phyloP scores from a whole-genome alignment of 2,888 invertebrate genomes.

The Alentia gelatinosa region DNA sequence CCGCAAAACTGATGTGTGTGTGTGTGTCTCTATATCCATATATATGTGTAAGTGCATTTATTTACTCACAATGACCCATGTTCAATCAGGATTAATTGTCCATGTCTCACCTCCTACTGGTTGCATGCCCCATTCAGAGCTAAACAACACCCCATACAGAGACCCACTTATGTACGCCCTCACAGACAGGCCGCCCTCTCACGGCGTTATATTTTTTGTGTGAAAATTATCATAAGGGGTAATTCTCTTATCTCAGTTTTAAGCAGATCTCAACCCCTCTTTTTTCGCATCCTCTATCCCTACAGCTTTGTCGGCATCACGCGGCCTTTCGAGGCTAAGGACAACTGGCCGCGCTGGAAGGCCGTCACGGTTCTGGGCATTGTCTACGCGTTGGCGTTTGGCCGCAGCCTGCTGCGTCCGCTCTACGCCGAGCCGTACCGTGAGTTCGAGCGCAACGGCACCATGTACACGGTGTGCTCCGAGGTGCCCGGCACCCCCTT shows the following conservation, averaged over 20 bases:
- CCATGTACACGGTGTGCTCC: not conserved
- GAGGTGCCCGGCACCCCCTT: slow-evolving; percentile 41
- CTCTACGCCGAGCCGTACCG: slow-evolving; percentile 3
- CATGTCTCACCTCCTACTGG: no score
- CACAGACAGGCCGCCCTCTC: no score
- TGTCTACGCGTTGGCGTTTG: slow-evolving; percentile 18
- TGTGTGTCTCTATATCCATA: no score
- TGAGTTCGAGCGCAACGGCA: not conserved
- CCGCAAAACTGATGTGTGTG: no score
- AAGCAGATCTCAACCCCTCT: not conserved
- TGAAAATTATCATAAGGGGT: no score
- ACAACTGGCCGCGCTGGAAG: slow-evolving; percentile 19
- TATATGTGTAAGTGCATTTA: no score
- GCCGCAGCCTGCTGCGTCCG: not conserved
- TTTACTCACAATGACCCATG: no score
- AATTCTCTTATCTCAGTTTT: not conserved
- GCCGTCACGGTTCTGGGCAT: not conserved
- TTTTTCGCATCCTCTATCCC: not conserved
- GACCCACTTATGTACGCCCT: no score
- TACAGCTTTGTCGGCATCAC: slow-evolving; percentile 7
- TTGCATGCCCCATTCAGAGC: no score
- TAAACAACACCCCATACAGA: no score
- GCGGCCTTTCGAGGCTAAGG: slow-evolving; percentile 7
- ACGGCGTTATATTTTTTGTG: no score
- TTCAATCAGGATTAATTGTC: no score